Evolutionary conservation across 2,797 vertebrate species (phyloP), one percentile per base, ranked within the genome.

Genomic region (Heterohyrax brucei): DNA sequence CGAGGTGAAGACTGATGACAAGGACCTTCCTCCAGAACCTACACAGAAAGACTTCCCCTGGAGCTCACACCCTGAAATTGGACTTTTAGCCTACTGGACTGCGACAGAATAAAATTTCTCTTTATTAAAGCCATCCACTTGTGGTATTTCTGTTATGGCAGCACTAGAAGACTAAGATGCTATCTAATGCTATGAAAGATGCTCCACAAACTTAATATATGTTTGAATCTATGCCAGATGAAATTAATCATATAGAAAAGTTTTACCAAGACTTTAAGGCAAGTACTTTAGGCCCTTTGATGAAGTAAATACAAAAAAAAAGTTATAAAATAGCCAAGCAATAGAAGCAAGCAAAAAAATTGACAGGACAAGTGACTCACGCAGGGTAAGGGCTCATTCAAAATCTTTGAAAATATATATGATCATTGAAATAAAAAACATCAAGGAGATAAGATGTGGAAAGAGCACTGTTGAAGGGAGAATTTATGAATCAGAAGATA

Each of bases 311-410:
- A 30, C 1, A 81, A 6, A 14, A 18, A 82, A 66, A 59, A 80
- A 78, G 39, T 39, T 39, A 13, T 33, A 85, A 44, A 80, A 26
- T 61, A 94, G 81, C 30, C 50, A 66, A 44, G 7, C 50, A 78
- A 79, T 73, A 79, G 53, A 95, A 87, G 13, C 46, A 94, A 89
- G 59, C 8, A 59, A 53, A 89, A 82, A 66, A 62, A 7, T 72
- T 28, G 19, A 72, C 89, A 82, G 8, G 26, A 80, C 2, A 82
- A 3, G 5, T 59, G 14, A 30, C 66, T 62, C 70, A 83, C 22
- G 39, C 62, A 83, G 33, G 39, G 62, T 90, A 92, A 89, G 16
- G 39, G 30, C 75, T 22, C 22, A n/a, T 64, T 87, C 44, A 5
- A 87, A 76, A 86, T 73, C 28, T 89, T 70, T 13, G 85, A 89